These are phyloP conservation scores for Chinchilla lanigera DNA, from an alignment of 2,113 vertebrate species.

Conservation along the genomic window DNA sequence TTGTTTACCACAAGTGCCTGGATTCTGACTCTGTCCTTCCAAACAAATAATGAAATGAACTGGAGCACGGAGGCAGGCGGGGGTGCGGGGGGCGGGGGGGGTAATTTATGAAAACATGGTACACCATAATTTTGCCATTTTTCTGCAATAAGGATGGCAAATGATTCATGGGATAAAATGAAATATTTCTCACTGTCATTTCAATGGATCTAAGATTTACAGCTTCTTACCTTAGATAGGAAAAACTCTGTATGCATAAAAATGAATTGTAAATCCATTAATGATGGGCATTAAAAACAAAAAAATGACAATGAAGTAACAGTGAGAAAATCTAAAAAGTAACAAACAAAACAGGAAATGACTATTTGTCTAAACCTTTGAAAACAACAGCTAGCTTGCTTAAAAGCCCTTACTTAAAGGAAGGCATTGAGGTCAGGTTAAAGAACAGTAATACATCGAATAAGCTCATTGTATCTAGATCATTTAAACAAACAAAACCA, in stretches of 20 bases:
- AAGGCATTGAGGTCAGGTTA: neutral
- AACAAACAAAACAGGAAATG: neutral
- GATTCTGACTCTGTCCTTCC: conserved; percentile 76
- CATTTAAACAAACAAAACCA: conserved; percentile 45
- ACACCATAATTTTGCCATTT: conserved; percentile 90
- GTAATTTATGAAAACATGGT: conserved; percentile 90
- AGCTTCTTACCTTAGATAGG: conserved; percentile 88
- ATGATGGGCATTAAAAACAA: conserved; percentile 83
- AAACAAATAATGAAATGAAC: conserved; percentile 81
- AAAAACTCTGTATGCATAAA: conserved; percentile 86
- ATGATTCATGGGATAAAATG: conserved; percentile 90
- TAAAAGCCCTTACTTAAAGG: neutral
- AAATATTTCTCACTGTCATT: conserved; percentile 89
- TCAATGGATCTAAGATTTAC: conserved; percentile 89
- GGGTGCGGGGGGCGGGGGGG: conserved; percentile 65
- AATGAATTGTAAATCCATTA: conserved; percentile 89
- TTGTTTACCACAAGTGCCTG: conserved; percentile 57
- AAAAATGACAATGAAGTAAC: conserved; percentile 55
- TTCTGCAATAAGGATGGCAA: conserved; percentile 89
- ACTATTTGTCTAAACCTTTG: neutral
- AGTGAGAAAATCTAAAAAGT: conserved; percentile 21
- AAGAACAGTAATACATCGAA: neutral
- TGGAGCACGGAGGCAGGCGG: neutral
- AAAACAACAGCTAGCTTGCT: neutral
- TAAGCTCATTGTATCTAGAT: neutral